These are phyloP conservation scores for Phyllotreta cruciferae DNA, from an alignment of 2,888 invertebrate genomes.

Conservation along the genomic window DNA sequence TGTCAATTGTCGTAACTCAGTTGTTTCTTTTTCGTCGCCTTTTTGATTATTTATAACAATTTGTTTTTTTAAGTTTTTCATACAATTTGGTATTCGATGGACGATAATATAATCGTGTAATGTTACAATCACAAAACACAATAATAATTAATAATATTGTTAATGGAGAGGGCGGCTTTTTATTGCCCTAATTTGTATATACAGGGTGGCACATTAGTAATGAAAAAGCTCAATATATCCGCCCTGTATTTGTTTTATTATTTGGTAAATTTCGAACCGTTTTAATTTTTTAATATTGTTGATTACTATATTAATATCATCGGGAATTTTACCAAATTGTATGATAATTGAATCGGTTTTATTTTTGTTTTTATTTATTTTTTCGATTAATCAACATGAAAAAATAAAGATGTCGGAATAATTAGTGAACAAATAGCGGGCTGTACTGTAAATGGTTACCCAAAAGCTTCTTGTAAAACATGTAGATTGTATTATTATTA, in stretches of 20 bases:
- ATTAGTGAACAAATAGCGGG: slow-evolving; percentile 27
- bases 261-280: not conserved
- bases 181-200: too few relatives aligned
- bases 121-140: slow-evolving; percentile 30
- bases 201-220: too few relatives aligned
- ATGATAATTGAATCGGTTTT: slow-evolving; percentile 15
- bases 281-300: not conserved
- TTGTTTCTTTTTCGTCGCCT: slow-evolving; percentile 1
- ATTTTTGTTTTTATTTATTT: not conserved
- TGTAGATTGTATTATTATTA: slow-evolving; percentile 27
- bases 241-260: too few relatives aligned
- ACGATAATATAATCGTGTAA: not conserved
- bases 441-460: slow-evolving; percentile 33
- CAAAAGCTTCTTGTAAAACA: slow-evolving; percentile 34
- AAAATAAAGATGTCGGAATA: not conserved
- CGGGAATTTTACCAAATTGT: slow-evolving; percentile 33
- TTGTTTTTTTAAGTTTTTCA: slow-evolving; percentile 14
- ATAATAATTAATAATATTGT: slow-evolving; percentile 1
- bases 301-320: not conserved
- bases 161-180: too few relatives aligned
- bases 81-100: slow-evolving; percentile 32
- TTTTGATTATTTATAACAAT: slow-evolving; percentile 9
- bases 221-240: too few relatives aligned
- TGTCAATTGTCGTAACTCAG: too few relatives aligned
- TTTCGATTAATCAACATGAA: not conserved